Evolutionary conservation across 2,888 invertebrate species (phyloP), one percentile per base, ranked within the genome.

Genomic region (Callimorpha dominula): DNA sequence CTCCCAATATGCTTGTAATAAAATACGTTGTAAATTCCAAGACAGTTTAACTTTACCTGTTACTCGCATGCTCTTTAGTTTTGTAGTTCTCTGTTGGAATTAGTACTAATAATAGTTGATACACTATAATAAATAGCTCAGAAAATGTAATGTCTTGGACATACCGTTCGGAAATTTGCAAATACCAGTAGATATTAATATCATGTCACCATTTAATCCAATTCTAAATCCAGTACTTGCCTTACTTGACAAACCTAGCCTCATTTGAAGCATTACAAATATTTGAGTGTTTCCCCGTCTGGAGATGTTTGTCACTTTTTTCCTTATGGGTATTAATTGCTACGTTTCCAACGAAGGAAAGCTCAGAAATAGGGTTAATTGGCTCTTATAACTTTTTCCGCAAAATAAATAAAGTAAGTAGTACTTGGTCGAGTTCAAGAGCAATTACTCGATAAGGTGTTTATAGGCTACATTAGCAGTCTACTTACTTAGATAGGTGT

Each of bases 271-370:
- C 73, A 71, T 70, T 84, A 75, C 74, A 82, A 82, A 82, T 84
- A 84, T 78, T 77, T 68, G 60, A 70, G 77, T 74, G 70, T 74
- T 73, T 11, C 20, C 73, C 82, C 69, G 66, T 17, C 74, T 66
- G 72, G 68, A 74, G 74, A 63, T 70, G 71, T 70, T 77, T 78
- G 77, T 73, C 73, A 54, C 70, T 75, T 81, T 80, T 46, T 81
- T 82, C 79, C 78, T 83, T 82, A 83, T 81, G 77, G 70, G 52
- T 69, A 82, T 81, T 86, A 88, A 88, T 87, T 86, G 83, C 81
- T 70, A 64, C 71, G 72, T 76, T 84, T 85, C 85, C 81, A 79
- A 78, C 72, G 81, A 83, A 81, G 76, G 75, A 84, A 83, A 85
- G 81, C 87, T 31, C 42, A 62, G 52, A 15, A 69, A 73, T 43